These are phyloP conservation scores for Ceratothoa steindachneri DNA, from an alignment of 2,888 invertebrate species.

Conservation along the genomic window DNA sequence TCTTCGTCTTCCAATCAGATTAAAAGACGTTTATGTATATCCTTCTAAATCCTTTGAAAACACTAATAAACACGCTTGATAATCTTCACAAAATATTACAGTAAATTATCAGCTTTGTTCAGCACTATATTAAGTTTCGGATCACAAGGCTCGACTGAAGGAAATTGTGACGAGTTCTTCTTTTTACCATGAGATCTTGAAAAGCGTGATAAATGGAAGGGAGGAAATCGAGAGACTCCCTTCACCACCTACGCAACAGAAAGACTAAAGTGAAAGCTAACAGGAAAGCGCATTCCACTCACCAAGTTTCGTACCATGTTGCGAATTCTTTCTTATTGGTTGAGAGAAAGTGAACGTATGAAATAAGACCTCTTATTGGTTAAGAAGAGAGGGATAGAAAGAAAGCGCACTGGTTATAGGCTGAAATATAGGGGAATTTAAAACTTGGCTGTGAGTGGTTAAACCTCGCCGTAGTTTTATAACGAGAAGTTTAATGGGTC, in stretches of 20 bases:
- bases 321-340: neutral
- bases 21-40: too few species aligned
- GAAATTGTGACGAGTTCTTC: neutral
- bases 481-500: neutral
- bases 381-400: neutral
- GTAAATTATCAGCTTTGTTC: too few species aligned
- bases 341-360: neutral
- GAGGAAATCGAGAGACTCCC: neutral
- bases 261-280: neutral
- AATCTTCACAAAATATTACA: too few species aligned
- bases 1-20: too few species aligned
- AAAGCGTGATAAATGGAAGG: too few species aligned
- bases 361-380: neutral
- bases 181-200: too few species aligned
- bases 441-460: neutral
- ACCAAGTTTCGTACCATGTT: neutral
- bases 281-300: neutral
- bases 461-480: neutral
- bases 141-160: neutral
- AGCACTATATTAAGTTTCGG: too few species aligned
- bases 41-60: too few species aligned
- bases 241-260: neutral
- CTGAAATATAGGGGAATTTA: neutral
- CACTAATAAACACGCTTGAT: too few species aligned
- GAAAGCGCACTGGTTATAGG: neutral